Conservation (phyloP, 2,888 invertebrate species). For the Melinaea menophilus region DNA sequence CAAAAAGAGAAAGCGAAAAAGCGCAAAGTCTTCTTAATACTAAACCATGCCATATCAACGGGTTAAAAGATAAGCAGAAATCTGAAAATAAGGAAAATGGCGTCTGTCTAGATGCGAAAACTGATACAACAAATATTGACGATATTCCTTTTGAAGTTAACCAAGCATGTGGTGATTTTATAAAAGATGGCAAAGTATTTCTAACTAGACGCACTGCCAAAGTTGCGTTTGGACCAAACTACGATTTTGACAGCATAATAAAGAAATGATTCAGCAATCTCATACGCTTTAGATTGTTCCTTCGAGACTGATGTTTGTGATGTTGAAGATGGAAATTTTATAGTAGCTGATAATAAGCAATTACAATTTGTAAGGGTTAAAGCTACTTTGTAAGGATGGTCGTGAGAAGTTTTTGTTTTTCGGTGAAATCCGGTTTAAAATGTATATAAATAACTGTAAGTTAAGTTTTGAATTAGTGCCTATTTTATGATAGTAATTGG, state of each 20-base stretch:
- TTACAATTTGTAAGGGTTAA: conserved; percentile 9
- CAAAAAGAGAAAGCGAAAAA: conserved; percentile 47
- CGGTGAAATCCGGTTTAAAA: neutral
- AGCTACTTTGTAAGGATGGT: conserved; percentile 17
- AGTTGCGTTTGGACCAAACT: conserved; percentile 51
- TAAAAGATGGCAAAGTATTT: conserved; percentile 57
- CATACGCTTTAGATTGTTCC: conserved; percentile 37
- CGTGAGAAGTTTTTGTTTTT: conserved; percentile 8
- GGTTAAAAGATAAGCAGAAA: conserved; percentile 30
- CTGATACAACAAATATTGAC: conserved; percentile 43
- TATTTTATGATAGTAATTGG: no score
- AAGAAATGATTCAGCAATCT: conserved; percentile 62
- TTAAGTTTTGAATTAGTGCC: conserved; percentile 2
- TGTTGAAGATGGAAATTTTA: conserved; percentile 40
- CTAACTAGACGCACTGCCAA: conserved; percentile 61
- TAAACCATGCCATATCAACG: conserved; percentile 34
- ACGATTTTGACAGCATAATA: conserved; percentile 60
- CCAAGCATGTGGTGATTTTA: conserved; percentile 57
- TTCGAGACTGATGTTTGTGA: conserved; percentile 74
- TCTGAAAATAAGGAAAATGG: conserved; percentile 43
- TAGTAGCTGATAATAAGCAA: conserved; percentile 27
- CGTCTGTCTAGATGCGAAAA: conserved; percentile 42
- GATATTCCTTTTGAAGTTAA: conserved; percentile 57
- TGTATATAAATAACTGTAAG: conserved; percentile 1
- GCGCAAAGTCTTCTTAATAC: conserved; percentile 45